Percentiles rank a stretch among this genome's conserved stretches.
These are phyloP conservation scores for Agapornis roseicollis DNA, from an alignment of 2,113 vertebrate species.

Conservation along the genomic window DNA sequence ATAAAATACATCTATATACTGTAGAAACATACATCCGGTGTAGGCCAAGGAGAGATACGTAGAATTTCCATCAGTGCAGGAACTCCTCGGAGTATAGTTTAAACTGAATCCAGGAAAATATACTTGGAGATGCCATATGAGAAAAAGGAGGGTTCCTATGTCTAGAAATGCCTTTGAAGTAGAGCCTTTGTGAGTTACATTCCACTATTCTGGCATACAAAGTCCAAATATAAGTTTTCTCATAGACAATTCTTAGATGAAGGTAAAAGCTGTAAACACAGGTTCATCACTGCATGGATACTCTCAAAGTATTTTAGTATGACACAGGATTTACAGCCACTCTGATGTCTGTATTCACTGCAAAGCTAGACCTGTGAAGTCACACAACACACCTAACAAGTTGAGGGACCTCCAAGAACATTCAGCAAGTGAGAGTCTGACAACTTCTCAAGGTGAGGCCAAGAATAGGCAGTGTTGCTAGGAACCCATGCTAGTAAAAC, in stretches of 20 bases:
- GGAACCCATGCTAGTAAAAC: not conserved
- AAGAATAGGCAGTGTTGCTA: not conserved
- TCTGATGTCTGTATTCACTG: not conserved
- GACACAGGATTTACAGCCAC: not conserved
- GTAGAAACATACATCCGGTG: not conserved
- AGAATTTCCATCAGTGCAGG: not conserved
- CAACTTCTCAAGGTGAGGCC: conserved; percentile 15
- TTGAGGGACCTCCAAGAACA: not conserved
- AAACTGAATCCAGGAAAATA: not conserved
- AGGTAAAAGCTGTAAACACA: not conserved
- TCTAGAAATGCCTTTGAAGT: not conserved
- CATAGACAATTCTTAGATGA: not conserved
- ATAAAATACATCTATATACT: not conserved
- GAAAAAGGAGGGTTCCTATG: not conserved
- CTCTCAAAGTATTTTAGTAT: not conserved
- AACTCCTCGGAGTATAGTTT: not conserved
- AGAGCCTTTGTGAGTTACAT: not conserved
- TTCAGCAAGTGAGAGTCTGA: not conserved
- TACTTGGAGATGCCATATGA: not conserved
- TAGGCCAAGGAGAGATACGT: not conserved
- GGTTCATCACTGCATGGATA: not conserved
- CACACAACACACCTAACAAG: not conserved
- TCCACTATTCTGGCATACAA: not conserved
- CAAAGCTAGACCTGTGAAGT: not conserved
- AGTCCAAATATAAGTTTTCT: not conserved